Evolutionary conservation across 2,888 invertebrate genomes (phyloP).

Genomic region (Cerastis rubricosa): DNA sequence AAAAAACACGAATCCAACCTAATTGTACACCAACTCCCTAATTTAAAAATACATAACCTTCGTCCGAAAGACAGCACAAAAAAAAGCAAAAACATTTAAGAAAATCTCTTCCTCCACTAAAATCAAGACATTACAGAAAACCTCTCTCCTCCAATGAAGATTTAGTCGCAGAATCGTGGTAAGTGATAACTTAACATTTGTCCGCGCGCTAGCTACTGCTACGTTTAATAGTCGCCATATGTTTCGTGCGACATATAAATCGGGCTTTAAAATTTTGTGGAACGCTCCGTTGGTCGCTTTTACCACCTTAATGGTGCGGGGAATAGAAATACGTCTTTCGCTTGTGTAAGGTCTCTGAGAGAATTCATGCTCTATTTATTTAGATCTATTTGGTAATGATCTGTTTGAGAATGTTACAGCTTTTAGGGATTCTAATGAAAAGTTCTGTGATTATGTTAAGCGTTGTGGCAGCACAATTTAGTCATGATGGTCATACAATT

Average conservation of each 20-base stretch:
- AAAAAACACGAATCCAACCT: neutral
- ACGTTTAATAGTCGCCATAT: slow-evolving; percentile 72
- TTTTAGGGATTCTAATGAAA: neutral
- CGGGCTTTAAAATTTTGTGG: slow-evolving; percentile 67
- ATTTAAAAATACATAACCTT: neutral
- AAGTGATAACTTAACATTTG: slow-evolving; percentile 70
- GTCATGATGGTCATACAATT: neutral
- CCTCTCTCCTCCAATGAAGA: slow-evolving; percentile 57
- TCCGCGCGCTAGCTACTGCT: slow-evolving; percentile 61
- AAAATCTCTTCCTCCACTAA: slow-evolving; percentile 28
- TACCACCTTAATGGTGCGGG: slow-evolving; percentile 46
- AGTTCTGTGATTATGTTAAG: neutral
- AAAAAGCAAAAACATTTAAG: slow-evolving; percentile 7
- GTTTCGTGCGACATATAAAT: slow-evolving; percentile 70
- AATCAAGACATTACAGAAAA: slow-evolving; percentile 46
- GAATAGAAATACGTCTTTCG: slow-evolving; percentile 47
- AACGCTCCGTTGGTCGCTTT: slow-evolving; percentile 61
- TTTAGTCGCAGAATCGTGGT: slow-evolving; percentile 55
- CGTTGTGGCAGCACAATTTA: neutral
- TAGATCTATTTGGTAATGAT: slow-evolving; percentile 18
- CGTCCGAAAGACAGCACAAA: neutral
- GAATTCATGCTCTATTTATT: slow-evolving; percentile 42
- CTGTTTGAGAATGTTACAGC: neutral
- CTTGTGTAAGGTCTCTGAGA: slow-evolving; percentile 14
- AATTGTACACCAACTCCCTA: neutral